A percentile compares a stretch with the other conserved stretches of the same genome.
These are phyloP conservation scores for Mus minutoides DNA, from an alignment of 2,797 vertebrate species.

Conservation along the genomic window DNA sequence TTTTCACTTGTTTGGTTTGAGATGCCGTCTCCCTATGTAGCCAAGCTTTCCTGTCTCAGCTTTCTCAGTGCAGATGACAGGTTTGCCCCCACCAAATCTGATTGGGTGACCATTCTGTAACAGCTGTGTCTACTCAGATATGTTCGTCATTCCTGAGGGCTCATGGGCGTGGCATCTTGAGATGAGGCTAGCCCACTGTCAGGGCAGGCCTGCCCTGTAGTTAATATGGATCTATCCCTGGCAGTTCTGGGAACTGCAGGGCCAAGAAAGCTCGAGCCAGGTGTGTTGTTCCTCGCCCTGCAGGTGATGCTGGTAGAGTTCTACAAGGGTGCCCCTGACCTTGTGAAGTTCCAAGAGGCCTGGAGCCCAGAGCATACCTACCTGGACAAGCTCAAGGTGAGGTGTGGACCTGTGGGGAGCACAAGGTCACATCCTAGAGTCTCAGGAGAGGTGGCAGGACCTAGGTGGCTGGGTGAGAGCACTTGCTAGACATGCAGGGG, in stretches of 20 bases:
- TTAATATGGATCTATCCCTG: no score
- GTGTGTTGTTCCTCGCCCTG: fast-evolving
- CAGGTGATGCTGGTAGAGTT: constrained; percentile 96
- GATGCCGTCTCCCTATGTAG: neutral
- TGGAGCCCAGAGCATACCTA: constrained; percentile 96
- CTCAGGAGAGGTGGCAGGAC: neutral
- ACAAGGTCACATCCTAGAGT: neutral
- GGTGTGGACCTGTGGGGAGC: neutral
- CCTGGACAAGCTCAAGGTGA: constrained; percentile 97
- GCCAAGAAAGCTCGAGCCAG: neutral
- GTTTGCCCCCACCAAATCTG: neutral
- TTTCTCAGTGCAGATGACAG: neutral
- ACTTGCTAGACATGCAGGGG: neutral
- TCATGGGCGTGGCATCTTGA: fast-evolving
- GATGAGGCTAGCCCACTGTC: neutral
- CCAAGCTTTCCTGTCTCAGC: neutral
- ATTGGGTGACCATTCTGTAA: no score
- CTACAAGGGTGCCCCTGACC: constrained; percentile 94
- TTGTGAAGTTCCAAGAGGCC: constrained; percentile 93
- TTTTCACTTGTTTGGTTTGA: neutral
- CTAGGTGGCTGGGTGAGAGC: neutral
- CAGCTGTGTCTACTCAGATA: neutral
- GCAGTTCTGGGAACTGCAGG: neutral
- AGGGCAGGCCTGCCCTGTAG: neutral
- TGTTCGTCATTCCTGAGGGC: neutral